Evolutionary conservation across 2,797 vertebrate genomes (phyloP).

Genomic region (Sebastes taczanowskii): DNA sequence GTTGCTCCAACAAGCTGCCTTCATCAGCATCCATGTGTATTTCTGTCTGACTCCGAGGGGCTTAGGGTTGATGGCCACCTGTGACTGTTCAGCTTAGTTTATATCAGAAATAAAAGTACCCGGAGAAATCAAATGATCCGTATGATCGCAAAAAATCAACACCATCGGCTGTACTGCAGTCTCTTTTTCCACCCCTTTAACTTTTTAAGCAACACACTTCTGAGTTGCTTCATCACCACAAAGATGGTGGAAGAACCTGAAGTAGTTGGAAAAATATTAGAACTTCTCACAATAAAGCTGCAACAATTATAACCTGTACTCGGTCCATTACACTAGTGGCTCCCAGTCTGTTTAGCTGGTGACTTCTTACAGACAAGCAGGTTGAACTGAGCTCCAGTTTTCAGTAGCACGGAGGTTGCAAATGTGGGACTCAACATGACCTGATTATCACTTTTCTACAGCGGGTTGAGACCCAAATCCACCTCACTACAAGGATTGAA

Average conservation of each 20-base stretch:
- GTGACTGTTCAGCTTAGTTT: not conserved
- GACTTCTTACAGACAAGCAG: not conserved
- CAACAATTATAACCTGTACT: not conserved
- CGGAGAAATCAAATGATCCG: not conserved
- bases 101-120: not conserved
- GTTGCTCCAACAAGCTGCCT: not conserved
- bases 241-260: not conserved
- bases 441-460: not conserved
- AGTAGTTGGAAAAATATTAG: not conserved
- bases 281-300: not conserved
- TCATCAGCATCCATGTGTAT: not conserved
- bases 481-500: not conserved
- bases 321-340: not conserved
- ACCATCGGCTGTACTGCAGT: not conserved
- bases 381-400: not conserved
- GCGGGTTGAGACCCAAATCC: not conserved
- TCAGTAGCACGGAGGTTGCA: not conserved
- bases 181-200: not conserved
- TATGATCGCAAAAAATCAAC: not conserved
- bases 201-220: not conserved
- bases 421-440: not conserved
- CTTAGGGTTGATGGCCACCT: no score
- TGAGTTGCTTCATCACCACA: not conserved
- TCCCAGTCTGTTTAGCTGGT: not conserved
- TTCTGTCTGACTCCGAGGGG: not conserved